These are phyloP conservation scores for Corticium candelabrum DNA, from an alignment of 37 sponge, comb jelly and placozoan genomes.

Conservation along the genomic window DNA sequence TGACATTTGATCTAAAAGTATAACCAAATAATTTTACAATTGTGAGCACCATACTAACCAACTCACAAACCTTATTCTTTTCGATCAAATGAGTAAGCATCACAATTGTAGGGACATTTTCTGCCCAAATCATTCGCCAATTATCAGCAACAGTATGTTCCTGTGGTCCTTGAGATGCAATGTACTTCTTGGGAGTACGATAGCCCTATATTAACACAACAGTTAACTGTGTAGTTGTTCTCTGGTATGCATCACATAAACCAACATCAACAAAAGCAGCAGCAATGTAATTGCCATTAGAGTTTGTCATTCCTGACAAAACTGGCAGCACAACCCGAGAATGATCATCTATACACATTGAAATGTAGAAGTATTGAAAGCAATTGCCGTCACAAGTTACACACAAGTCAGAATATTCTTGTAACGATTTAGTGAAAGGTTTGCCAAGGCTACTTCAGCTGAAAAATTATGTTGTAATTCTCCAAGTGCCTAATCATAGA, in stretches of 20 bases:
- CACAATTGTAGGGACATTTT: constrained; percentile 45
- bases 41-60: no score
- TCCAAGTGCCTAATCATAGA: no score
- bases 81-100: constrained; percentile 62
- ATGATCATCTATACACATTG: constrained; percentile 34
- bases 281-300: not conserved
- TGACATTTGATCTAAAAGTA: constrained; percentile 68
- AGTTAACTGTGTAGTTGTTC: not conserved
- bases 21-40: no score
- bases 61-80: constrained; percentile 41
- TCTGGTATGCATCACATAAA: not conserved
- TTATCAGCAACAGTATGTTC: constrained; percentile 48
- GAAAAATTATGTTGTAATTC: no score
- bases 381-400: constrained; percentile 5
- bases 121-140: constrained; percentile 72
- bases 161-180: constrained; percentile 70
- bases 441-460: constrained; percentile 2
- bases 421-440: constrained; percentile 15
- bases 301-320: not conserved
- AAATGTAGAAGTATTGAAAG: not conserved
- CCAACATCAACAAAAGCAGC: not conserved
- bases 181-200: constrained; percentile 37
- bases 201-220: not conserved
- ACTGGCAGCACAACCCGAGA: constrained; percentile 22
- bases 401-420: constrained; percentile 24